Evolutionary conservation across 2,888 invertebrate species (phyloP).

Genomic region (Gastrophysa polygoni): DNA sequence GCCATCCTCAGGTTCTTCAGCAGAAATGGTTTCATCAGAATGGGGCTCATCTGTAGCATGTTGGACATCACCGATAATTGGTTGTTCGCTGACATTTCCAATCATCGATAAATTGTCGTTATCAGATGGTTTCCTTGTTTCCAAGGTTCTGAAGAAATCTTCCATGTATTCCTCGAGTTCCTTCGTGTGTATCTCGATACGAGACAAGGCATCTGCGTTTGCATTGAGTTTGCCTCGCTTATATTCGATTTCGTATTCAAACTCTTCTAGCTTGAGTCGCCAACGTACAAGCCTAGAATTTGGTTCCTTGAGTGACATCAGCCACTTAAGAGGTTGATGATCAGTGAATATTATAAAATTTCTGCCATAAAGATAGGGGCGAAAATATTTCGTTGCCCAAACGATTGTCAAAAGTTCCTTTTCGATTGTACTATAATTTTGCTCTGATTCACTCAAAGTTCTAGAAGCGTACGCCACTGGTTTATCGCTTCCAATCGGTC

Average conservation of each 20-base stretch:
- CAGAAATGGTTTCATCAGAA: not conserved
- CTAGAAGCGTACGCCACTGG: conserved; percentile 47
- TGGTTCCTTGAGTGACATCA: conserved; percentile 49
- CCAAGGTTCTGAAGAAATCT: not conserved
- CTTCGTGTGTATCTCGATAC: not conserved
- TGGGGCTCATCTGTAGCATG: not conserved
- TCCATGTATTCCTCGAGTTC: not conserved
- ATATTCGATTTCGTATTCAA: conserved; percentile 37
- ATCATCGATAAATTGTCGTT: not conserved
- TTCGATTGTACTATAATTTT: no score
- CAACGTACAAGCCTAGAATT: conserved; percentile 44
- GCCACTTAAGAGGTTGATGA: conserved; percentile 40
- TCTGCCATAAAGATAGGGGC: no score
- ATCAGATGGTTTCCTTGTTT: not conserved
- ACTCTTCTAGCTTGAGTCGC: conserved; percentile 47
- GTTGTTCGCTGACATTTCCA: not conserved
- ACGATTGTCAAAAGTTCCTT: no score
- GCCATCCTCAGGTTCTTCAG: not conserved
- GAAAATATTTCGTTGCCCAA: no score
- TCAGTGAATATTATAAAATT: conserved; percentile 48
- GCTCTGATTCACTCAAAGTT: no score
- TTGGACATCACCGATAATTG: no score
- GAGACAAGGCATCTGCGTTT: no score
- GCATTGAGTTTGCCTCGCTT: not conserved
- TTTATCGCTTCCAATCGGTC: conserved; percentile 42